Percentiles rank a stretch among this genome's conserved stretches.
Conservation (phyloP, 2,888 invertebrate genomes). For the Synergus laeviventris region DNA sequence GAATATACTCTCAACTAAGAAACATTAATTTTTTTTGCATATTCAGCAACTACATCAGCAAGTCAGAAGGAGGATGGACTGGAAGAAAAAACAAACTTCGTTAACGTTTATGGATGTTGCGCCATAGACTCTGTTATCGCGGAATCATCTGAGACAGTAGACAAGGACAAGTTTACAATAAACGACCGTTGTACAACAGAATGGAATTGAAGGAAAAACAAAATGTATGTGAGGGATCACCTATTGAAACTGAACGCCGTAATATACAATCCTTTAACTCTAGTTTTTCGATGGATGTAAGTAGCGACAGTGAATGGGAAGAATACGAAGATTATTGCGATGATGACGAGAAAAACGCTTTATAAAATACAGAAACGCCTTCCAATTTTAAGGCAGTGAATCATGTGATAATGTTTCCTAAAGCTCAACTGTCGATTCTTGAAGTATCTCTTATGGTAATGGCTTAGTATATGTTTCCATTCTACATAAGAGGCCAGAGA, state of each 20-base stretch:
- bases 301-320: background rate
- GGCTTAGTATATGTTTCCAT: constrained; percentile 8
- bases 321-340: background rate
- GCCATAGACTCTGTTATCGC: too few relatives aligned
- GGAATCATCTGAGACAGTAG: too few relatives aligned
- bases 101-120: too few relatives aligned
- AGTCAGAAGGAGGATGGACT: too few relatives aligned
- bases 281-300: background rate
- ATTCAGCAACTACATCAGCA: too few relatives aligned
- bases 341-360: background rate
- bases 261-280: background rate
- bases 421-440: background rate
- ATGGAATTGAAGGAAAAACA: background rate
- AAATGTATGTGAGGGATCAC: background rate
- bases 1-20: too few relatives aligned
- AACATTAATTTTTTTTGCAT: too few relatives aligned
- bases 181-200: background rate
- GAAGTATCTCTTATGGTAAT: background rate
- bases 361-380: background rate
- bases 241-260: background rate
- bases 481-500: constrained; percentile 16
- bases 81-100: too few relatives aligned
- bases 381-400: background rate
- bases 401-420: constrained; percentile 10
- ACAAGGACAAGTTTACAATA: background rate